phyloP scores from a whole-genome alignment of 2,888 invertebrate genomes.

The Clostera curtula region DNA sequence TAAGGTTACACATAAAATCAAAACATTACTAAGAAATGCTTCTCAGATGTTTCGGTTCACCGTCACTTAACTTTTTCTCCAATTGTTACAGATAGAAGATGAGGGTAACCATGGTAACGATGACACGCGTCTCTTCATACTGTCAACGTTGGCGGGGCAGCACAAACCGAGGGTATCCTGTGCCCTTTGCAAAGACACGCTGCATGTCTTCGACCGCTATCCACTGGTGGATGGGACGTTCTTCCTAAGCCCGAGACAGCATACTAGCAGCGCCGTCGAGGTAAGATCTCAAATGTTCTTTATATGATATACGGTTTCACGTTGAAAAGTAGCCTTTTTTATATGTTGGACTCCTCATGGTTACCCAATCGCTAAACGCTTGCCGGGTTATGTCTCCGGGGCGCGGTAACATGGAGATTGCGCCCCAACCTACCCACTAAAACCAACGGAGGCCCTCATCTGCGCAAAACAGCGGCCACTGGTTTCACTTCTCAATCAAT shows the following conservation, averaged over 20 bases:
- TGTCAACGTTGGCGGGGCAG: constrained; percentile 94
- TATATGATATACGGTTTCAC: background rate
- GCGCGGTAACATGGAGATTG: no score
- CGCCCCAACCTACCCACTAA: no score
- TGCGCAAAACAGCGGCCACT: no score
- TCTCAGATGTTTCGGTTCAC: background rate
- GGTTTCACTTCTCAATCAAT: no score
- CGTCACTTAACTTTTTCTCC: constrained; percentile 2
- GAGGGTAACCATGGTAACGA: constrained; percentile 99
- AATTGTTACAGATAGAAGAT: constrained; percentile 92
- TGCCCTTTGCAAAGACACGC: constrained; percentile 89
- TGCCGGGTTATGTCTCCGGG: no score
- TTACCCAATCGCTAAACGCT: no score
- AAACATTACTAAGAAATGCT: background rate
- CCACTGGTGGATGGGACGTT: constrained; percentile 98
- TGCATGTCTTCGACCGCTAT: constrained; percentile 97
- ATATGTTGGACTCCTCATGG: no score
- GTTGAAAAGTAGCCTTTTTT: no score
- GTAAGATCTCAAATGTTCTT: constrained; percentile 56
- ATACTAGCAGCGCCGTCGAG: constrained; percentile 90
- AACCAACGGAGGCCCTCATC: no score
- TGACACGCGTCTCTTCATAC: constrained; percentile 96
- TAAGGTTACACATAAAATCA: no score
- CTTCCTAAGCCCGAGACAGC: constrained; percentile 96
- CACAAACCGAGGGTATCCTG: constrained; percentile 90